A percentile compares a stretch with the other conserved stretches of the same genome.
Conservation (phyloP, 2,113 vertebrate species). For the Corythoichthys intestinalis region DNA sequence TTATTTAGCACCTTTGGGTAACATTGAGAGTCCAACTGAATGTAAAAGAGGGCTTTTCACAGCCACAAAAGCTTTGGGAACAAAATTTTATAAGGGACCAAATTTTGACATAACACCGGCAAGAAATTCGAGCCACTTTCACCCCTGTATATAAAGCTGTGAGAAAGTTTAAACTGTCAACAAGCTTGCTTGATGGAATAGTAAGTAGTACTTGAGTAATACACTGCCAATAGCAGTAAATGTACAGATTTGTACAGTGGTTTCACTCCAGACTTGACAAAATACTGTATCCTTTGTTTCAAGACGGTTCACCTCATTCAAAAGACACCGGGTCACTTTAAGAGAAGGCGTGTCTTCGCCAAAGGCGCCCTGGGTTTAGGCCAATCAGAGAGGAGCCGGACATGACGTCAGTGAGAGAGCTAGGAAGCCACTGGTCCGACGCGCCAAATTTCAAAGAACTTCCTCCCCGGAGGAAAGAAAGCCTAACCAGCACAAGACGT, state of each 20-base stretch:
- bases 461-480: conserved; percentile 67
- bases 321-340: not conserved
- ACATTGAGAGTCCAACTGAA: too few relatives aligned
- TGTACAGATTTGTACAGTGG: too few relatives aligned
- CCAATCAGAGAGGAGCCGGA: conserved; percentile 57
- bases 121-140: too few relatives aligned
- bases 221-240: not conserved
- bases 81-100: too few relatives aligned
- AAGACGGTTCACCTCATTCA: not conserved
- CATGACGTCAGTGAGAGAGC: conserved; percentile 50
- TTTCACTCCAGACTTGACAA: not conserved
- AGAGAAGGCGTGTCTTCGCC: not conserved
- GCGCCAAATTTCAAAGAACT: conserved; percentile 85
- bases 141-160: too few relatives aligned
- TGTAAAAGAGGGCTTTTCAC: too few relatives aligned
- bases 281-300: not conserved
- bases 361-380: conserved; percentile 44
- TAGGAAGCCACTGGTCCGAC: conserved; percentile 57
- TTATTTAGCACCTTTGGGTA: too few relatives aligned
- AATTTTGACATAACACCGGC: too few relatives aligned
- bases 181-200: too few relatives aligned
- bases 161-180: too few relatives aligned
- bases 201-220: too few relatives aligned
- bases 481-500: not conserved
- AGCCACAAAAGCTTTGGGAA: too few relatives aligned